Evolutionary conservation across 2,797 vertebrate species (phyloP), one percentile per base, ranked within the genome.

Genomic region (Typhlichthys subterraneus): DNA sequence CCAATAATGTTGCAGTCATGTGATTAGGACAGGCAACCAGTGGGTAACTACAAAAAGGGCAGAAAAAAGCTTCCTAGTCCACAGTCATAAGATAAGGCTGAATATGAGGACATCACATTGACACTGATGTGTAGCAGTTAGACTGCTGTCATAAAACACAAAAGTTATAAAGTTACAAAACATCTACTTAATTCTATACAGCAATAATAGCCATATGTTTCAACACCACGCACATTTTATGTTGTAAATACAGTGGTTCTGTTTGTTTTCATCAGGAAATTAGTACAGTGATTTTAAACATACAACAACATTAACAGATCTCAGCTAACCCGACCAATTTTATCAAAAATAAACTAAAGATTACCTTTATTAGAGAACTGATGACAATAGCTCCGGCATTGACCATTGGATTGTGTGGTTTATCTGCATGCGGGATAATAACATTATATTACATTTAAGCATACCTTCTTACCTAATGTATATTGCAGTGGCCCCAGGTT

Each of bases 401-500:
- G 84, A 97, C 95, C 95, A 97, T 96, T 2, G 95, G 95, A 73
- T 97, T 97, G 87, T 97, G 94, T 53, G 95, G 95, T 76, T 94
- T 96, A 83, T 94, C 95, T 97, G 83, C 52, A 77, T 51, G 64
- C 59, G 80, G 71, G 75, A 84, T n/a, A 33, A 69, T 8, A 72
- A 42, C 29, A 52, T 15, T 47, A 69, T 64, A 71, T 77, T 19
- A 79, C 38, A 45, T 2, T 42, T 42, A 42, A 7, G 7, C 9
- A 8, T 42, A 42, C 38, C 8, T 42, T 42, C 38, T 42, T 9
- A 42, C 38, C 38, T 42, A 42, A 7, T 42, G 38, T 42, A 63
- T 12, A 70, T 59, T 29, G 59, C 8, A 72, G 53, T 7, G 57
- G 45, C 1, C 1, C 17, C 14, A 57, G 9, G 1, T 15, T n/a